These are phyloP conservation scores for Leontocebus nigricollis DNA, from an alignment of 2,797 vertebrate species.

Conservation along the genomic window DNA sequence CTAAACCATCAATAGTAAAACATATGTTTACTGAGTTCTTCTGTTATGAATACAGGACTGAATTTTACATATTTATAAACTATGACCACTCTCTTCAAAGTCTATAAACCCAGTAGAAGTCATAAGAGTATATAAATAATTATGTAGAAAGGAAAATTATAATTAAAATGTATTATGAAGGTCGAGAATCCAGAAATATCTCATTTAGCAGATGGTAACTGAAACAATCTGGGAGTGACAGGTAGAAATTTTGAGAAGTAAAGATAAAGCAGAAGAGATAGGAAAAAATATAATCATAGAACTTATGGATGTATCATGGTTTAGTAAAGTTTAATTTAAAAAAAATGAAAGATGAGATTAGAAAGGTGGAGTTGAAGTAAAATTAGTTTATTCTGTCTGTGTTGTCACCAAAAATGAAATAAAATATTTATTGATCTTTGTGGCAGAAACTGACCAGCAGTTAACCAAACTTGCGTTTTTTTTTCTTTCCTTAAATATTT, in stretches of 20 bases:
- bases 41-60: not conserved
- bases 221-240: not conserved
- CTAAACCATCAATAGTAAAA: constrained; percentile 64
- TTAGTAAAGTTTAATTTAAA: not conserved
- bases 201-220: not conserved
- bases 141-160: constrained; percentile 13
- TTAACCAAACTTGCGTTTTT: not conserved
- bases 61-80: constrained; percentile 29
- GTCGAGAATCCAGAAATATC: not conserved
- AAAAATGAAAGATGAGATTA: not conserved
- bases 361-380: not conserved
- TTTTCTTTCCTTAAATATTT: not conserved
- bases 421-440: not conserved
- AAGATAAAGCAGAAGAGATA: not conserved
- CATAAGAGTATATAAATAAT: constrained; percentile 26
- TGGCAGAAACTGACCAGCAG: not conserved
- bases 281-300: not conserved
- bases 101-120: constrained; percentile 5
- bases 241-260: not conserved
- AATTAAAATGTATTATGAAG: not conserved
- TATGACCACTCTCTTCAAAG: not conserved
- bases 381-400: not conserved
- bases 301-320: not conserved
- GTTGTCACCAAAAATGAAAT: not conserved
- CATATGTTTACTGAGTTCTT: constrained; percentile 44